These are phyloP conservation scores for Seriola aureovittata DNA, from an alignment of 2,113 vertebrate species.

Conservation along the genomic window DNA sequence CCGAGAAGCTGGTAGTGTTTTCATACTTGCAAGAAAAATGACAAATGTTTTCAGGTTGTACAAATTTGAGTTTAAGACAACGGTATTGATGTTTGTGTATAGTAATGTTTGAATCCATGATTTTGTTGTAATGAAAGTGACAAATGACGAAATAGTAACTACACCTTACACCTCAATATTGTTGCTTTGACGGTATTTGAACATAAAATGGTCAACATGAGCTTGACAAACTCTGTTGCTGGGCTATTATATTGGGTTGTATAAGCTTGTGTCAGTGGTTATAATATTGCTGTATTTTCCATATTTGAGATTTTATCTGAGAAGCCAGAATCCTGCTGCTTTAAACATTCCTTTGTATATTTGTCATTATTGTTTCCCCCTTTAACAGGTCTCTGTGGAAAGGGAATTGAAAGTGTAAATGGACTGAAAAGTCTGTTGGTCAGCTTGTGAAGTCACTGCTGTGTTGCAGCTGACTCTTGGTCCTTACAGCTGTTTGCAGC, in stretches of 20 bases:
- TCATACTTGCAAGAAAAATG: background rate
- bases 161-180: background rate
- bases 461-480: slow-evolving; percentile 23
- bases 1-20: background rate
- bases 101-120: no score
- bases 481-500: slow-evolving; percentile 38
- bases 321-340: background rate
- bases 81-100: no score
- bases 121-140: background rate
- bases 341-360: slow-evolving; percentile 19
- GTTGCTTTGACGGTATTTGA: background rate
- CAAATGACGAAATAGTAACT: no score
- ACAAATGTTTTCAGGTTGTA: no score
- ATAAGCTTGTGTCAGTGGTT: background rate
- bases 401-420: slow-evolving; percentile 15
- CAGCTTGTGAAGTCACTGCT: slow-evolving; percentile 27
- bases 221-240: background rate
- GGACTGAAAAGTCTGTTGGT: slow-evolving; percentile 9
- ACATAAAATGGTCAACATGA: background rate
- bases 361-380: background rate
- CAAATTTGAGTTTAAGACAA: no score
- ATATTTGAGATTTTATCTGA: slow-evolving; percentile 9
- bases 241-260: background rate
- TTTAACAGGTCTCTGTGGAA: slow-evolving; percentile 4
- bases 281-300: background rate